Percentiles rank a stretch among this genome's conserved stretches.
phyloP scores from a whole-genome alignment of 2,797 vertebrate species.

The Phyllotis vaccarum region DNA sequence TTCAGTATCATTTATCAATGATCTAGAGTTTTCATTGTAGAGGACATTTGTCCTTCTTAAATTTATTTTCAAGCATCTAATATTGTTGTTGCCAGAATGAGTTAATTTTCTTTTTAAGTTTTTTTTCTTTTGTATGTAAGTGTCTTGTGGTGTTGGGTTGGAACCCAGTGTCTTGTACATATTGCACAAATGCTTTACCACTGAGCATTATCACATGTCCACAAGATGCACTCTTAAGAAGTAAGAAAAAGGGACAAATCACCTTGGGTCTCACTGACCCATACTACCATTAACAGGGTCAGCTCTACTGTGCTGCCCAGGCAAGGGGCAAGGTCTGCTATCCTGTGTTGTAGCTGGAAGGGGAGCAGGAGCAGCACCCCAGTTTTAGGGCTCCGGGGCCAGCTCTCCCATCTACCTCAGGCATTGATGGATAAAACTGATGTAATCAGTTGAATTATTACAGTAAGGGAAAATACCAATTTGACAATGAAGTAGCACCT shows the following conservation, averaged over 20 bases:
- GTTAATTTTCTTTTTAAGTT: background rate
- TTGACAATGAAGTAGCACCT: background rate
- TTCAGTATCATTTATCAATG: background rate
- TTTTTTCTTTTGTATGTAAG: background rate
- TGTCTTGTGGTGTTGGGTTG: background rate
- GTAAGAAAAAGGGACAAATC: background rate
- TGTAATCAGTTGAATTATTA: background rate
- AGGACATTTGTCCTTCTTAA: background rate
- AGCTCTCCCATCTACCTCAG: too few relatives aligned
- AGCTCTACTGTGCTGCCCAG: too few relatives aligned
- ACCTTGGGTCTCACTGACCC: too few relatives aligned
- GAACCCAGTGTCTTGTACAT: background rate
- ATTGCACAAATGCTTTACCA: background rate
- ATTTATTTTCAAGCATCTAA: background rate
- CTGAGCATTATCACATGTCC: background rate
- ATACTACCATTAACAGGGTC: too few relatives aligned
- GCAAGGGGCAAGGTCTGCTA: too few relatives aligned
- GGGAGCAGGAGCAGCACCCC: too few relatives aligned
- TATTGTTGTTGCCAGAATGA: background rate
- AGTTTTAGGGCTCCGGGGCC: too few relatives aligned
- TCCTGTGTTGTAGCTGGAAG: too few relatives aligned
- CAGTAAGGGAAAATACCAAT: background rate
- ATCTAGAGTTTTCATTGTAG: background rate
- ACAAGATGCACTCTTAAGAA: background rate
- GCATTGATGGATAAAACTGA: background rate